Base-by-base conservation (phyloP, 1,140 invertebrate species). In the Diabrotica virgifera region DNA sequence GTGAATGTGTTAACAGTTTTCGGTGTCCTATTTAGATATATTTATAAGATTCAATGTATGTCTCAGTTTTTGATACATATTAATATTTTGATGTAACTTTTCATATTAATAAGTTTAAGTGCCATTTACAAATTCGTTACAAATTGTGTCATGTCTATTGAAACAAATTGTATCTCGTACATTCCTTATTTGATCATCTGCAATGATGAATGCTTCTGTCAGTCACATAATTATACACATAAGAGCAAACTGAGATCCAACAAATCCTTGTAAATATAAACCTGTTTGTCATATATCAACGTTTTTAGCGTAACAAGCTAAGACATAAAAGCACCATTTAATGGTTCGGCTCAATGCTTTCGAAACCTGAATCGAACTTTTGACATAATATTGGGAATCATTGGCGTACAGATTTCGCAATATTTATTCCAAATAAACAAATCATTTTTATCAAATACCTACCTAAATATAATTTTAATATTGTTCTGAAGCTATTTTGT, bases 241-340 rank as follows among this genome's bases (percentile, higher is more conserved):
- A 58, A 63, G 37, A 58, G 40, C 38, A 50, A 57, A 50, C 51
- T 37, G 46, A 60, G 11, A 51, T 62, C 51, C 37, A 24, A 57
- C 62, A 63, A 58, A 63, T 63, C 62, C 55, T 57, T 63, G 62
- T 57, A 58, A 50, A 69, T 69, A 62, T 63, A 69, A 69, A 69
- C 67, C 58, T 46, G 67, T 69, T 69, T 66, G 67, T 67, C 64
- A 65, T 69, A 69, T 64, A 67, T 69, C 68, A 69, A 67, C 60
- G 68, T 69, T 69, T 69, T 69, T 69, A 65, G 62, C 52, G 50
- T 69, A 69, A 62, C 64, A 60, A 66, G 62, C 36, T 52, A 61
- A 66, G 67, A 69, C 68, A 67, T 68, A 70, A 46, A 46, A 68
- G 61, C 69, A 67, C 69, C 56, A 57, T 65, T 70, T 65, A 64